phyloP scores from a whole-genome alignment of 1,140 invertebrate genomes.

The Scaptomyza graminum region DNA sequence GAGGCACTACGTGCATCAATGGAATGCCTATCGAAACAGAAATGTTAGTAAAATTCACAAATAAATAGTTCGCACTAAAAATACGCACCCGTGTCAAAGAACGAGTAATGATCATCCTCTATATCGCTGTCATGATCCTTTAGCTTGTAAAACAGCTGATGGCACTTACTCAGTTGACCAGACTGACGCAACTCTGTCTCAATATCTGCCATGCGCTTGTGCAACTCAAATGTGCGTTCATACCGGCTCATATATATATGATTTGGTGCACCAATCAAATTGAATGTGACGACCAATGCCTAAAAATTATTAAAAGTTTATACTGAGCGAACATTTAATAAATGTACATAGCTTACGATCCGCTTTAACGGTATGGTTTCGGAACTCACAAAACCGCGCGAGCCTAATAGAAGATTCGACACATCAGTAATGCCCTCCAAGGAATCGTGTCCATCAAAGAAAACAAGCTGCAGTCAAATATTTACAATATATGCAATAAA shows the following conservation, averaged over 20 bases:
- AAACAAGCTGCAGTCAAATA: conserved; percentile 11
- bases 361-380: conserved; percentile 8
- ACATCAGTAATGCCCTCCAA: background rate
- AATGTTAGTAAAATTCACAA: background rate
- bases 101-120: conserved; percentile 21
- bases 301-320: background rate
- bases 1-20: conserved; percentile 31
- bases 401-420: conserved; percentile 13
- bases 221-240: conserved; percentile 10
- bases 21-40: conserved; percentile 9
- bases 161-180: background rate
- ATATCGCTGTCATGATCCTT: conserved; percentile 14
- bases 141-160: conserved; percentile 26
- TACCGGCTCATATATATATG: conserved; percentile 33
- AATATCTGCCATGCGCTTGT: conserved; percentile 20
- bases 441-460: conserved; percentile 34
- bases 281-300: conserved; percentile 19
- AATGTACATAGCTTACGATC: conserved; percentile 11
- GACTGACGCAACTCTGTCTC: conserved; percentile 4
- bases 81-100: conserved; percentile 20
- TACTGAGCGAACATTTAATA: background rate
- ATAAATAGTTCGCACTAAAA: background rate
- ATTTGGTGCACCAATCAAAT: conserved; percentile 30
- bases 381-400: background rate
- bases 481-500: background rate